phyloP scores from a whole-genome alignment of 2,888 invertebrate species.

The Beris chalybata region DNA sequence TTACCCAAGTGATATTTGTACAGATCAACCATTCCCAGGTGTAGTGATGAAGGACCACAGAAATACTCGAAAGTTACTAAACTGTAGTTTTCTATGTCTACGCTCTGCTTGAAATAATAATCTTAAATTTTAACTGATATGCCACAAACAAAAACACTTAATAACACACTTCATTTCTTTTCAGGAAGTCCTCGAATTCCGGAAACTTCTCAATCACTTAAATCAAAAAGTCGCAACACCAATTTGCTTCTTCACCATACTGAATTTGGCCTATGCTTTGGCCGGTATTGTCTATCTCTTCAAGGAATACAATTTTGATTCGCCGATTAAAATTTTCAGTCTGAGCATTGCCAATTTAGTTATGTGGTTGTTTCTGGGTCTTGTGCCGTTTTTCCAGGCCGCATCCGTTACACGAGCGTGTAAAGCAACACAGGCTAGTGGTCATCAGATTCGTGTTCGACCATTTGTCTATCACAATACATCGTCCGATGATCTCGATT shows the following conservation, averaged over 20 bases:
- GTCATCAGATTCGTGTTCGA: slow-evolving; percentile 75
- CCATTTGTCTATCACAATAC: slow-evolving; percentile 82
- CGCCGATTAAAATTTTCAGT: slow-evolving; percentile 63
- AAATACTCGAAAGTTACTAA: too few species aligned
- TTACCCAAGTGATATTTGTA: too few species aligned
- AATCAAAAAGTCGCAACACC: slow-evolving; percentile 76
- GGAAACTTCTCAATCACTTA: slow-evolving; percentile 73
- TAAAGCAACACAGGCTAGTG: slow-evolving; percentile 69
- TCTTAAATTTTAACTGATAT: too few species aligned
- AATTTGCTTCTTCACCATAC: slow-evolving; percentile 74
- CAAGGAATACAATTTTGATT: slow-evolving; percentile 61
- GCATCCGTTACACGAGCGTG: slow-evolving; percentile 75
- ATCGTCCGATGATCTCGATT: slow-evolving; percentile 72
- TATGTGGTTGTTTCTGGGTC: slow-evolving; percentile 50
- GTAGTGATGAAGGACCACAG: too few species aligned
- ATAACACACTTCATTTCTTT: slow-evolving; percentile 41
- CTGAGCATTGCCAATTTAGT: slow-evolving; percentile 67
- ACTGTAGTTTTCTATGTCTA: too few species aligned
- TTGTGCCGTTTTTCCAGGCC: slow-evolving; percentile 62
- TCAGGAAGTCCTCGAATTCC: slow-evolving; percentile 78
- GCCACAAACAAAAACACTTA: too few species aligned
- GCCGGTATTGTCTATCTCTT: slow-evolving; percentile 73
- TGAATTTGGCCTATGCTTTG: slow-evolving; percentile 72
- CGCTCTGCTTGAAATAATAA: too few species aligned
- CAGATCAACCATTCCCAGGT: too few species aligned